Percentiles rank a stretch among this genome's conserved stretches.
Evolutionary conservation across 53 echinoderm and acorn worm species (phyloP).

Genomic region (Paracentrotus lividus): DNA sequence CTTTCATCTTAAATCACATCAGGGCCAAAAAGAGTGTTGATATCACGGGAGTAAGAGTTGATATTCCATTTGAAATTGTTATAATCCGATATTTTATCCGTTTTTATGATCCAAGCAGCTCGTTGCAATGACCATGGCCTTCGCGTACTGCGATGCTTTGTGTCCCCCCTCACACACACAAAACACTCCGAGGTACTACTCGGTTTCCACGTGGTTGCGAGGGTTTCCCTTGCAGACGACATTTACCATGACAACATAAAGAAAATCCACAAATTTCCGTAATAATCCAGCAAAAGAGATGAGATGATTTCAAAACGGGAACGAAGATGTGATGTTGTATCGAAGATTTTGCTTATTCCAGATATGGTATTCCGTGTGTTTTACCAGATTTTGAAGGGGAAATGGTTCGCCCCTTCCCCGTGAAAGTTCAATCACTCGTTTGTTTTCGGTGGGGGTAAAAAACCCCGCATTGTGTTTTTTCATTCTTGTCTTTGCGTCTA

Average conservation of each 20-base stretch:
- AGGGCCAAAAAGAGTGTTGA: background rate
- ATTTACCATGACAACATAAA: slow-evolving; percentile 40
- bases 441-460: slow-evolving; percentile 26
- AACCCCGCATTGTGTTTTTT: slow-evolving; percentile 56
- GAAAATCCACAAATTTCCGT: background rate
- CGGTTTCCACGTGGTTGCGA: background rate
- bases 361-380: slow-evolving; percentile 34
- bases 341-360: background rate
- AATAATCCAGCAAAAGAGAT: background rate
- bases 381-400: background rate
- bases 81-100: slow-evolving; percentile 42
- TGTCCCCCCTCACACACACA: background rate
- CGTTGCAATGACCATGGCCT: slow-evolving; percentile 8
- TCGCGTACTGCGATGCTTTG: no score
- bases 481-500: background rate
- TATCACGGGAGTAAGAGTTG: background rate
- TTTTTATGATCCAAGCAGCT: background rate
- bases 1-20: background rate
- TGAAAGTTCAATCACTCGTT: background rate
- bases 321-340: no score
- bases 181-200: slow-evolving; percentile 12
- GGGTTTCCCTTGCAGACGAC: slow-evolving; percentile 63
- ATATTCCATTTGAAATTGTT: background rate
- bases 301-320: background rate
- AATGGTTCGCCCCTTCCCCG: background rate